Evolutionary conservation across 2,797 vertebrate genomes (phyloP), one percentile per base, ranked within the genome.

Genomic region (Australoheros facetus): DNA sequence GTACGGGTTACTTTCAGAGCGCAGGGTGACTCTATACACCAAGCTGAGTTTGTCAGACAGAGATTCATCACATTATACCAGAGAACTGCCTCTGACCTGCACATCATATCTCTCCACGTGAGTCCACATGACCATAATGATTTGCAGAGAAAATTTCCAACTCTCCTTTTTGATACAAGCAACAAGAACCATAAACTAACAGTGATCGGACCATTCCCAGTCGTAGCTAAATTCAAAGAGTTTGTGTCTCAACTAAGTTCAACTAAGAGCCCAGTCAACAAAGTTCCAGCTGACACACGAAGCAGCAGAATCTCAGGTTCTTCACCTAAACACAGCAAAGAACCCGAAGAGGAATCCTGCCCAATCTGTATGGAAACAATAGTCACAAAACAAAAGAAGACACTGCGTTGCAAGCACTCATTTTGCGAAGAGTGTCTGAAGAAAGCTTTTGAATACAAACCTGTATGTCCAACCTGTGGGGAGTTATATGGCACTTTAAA

Each of bases 331-430:
- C 75, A 6, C 26, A 59, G 57, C 13, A 75, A 62, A 56, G 57
- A 73, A 34, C n/a, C 26, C 2, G 82, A 90, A 26, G 83, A 90
- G 0, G 93, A 95, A 30, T 56, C 45, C 0, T 96, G 96, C 88
- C 88, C 93, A 0, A 96, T 96, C 85, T 96, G 96, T 81, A 91
- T 96, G 90, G 95, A 96, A 7, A 14, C 21, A 3, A 91, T 96
- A 23, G 17, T 13, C 4, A 13, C 30, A 14, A 19, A 57, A 3
- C 21, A 88, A 19, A 93, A 64, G 59, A 11, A 73, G 72, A 93
- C 80, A 2, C 83, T 96, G 73, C 7, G 4, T 26, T 96, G 96
- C 86, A 93, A 93, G 28, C 95, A 96, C 78, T 91, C 88, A 0
- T 96, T 96, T 85, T 96, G 96, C 81, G 88, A 17, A 71, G 70